phyloP scores from a whole-genome alignment of 2,888 invertebrate species.

The Epiblema foenella region DNA sequence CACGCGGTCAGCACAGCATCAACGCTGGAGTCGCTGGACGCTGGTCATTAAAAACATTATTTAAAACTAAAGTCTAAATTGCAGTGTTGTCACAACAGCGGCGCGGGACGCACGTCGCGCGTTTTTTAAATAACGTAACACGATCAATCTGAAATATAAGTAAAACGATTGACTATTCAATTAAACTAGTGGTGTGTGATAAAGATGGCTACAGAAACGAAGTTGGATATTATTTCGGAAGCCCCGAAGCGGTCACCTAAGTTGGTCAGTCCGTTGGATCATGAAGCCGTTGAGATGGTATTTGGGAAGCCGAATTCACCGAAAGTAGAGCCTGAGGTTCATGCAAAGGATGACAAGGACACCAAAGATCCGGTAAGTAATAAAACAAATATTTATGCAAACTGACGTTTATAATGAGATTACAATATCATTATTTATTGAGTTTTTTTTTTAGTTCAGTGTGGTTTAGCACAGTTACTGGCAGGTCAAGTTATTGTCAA shows the following conservation, averaged over 20 bases:
- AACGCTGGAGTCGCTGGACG: no score
- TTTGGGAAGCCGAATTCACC: conserved; percentile 64
- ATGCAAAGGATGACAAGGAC: conserved; percentile 55
- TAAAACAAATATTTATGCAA: neutral
- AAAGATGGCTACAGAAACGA: conserved; percentile 51
- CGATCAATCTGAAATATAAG: conserved; percentile 39
- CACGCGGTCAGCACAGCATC: conserved; percentile 15
- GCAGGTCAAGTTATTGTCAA: no score
- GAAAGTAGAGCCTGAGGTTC: conserved; percentile 54
- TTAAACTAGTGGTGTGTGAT: conserved; percentile 16
- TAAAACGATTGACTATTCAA: conserved; percentile 12
- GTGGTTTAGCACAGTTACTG: no score
- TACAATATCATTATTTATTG: no score
- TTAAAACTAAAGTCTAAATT: conserved; percentile 3
- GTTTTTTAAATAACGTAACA: conserved; percentile 25
- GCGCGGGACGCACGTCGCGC: conserved; percentile 27
- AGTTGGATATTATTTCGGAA: conserved; percentile 56
- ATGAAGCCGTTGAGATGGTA: conserved; percentile 65
- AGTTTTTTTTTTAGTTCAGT: no score
- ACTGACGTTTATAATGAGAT: no score
- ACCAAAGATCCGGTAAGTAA: conserved; percentile 52
- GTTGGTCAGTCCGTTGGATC: conserved; percentile 53
- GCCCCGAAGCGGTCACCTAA: conserved; percentile 50
- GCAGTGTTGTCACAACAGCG: conserved; percentile 28
- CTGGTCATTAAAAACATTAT: conserved; percentile 23